Evolutionary conservation across 2,888 invertebrate species (phyloP).

Genomic region (Cyclophora albipunctata): DNA sequence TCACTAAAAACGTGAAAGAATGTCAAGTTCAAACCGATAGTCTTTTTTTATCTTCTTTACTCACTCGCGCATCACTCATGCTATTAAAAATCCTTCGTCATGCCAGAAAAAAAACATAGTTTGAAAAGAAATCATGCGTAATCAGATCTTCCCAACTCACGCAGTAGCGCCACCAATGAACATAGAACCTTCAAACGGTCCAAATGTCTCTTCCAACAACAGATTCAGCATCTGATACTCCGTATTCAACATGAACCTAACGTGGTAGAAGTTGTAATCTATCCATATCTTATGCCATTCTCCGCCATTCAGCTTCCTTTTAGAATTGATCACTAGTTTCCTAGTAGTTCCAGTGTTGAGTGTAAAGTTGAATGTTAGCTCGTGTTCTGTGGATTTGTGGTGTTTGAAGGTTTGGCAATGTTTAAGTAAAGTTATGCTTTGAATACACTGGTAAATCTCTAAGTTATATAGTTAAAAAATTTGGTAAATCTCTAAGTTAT

Average conservation of each 20-base stretch:
- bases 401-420: neutral
- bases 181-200: conserved; percentile 94
- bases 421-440: neutral
- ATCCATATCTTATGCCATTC: conserved; percentile 98
- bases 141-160: conserved; percentile 71
- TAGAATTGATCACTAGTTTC: conserved; percentile 88
- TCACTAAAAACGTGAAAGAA: no score
- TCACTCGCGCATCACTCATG: no score
- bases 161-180: conserved; percentile 94
- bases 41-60: no score
- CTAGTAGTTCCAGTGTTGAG: conserved; percentile 88
- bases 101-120: no score
- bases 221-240: conserved; percentile 92
- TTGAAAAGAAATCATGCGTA: no score
- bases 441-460: no score
- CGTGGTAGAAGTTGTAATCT: conserved; percentile 95
- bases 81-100: no score
- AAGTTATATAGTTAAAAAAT: no score
- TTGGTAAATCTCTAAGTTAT: no score
- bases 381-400: conserved; percentile 77
- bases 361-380: conserved; percentile 92
- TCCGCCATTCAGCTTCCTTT: conserved; percentile 88
- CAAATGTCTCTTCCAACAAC: conserved; percentile 89
- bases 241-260: conserved; percentile 93
- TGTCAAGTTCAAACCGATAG: no score